phyloP scores from a whole-genome alignment of 2,888 invertebrate species.

The Caenorhabditis sp. region DNA sequence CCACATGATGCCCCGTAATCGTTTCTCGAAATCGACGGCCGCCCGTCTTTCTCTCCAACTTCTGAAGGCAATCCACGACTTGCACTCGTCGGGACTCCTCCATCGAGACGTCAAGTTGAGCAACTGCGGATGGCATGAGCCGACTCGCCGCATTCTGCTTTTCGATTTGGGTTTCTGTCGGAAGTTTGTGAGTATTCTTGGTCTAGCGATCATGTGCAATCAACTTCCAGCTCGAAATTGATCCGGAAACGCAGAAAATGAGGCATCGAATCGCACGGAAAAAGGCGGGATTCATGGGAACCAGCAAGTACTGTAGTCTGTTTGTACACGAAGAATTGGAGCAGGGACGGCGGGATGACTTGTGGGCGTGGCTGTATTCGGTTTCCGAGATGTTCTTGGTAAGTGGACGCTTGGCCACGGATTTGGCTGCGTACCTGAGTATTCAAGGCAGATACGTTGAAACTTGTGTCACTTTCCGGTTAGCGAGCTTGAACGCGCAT shows the following conservation, averaged over 20 bases:
- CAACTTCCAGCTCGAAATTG: slow-evolving; percentile 47
- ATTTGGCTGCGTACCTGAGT: no score
- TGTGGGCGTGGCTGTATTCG: slow-evolving; percentile 79
- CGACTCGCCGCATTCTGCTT: slow-evolving; percentile 46
- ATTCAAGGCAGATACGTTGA: no score
- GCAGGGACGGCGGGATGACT: slow-evolving; percentile 77
- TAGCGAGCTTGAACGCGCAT: no score
- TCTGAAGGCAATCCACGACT: slow-evolving; percentile 70
- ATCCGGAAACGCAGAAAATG: slow-evolving; percentile 26
- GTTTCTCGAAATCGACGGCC: slow-evolving; percentile 74
- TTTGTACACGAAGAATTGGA: slow-evolving; percentile 69
- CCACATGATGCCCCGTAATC: slow-evolving; percentile 69
- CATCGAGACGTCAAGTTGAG: slow-evolving; percentile 78
- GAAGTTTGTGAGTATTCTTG: slow-evolving; percentile 46
- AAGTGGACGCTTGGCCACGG: no score
- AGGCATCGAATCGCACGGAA: slow-evolving; percentile 64
- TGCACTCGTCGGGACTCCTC: slow-evolving; percentile 73
- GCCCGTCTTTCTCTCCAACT: slow-evolving; percentile 71
- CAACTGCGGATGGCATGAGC: slow-evolving; percentile 75
- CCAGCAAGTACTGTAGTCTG: slow-evolving; percentile 71
- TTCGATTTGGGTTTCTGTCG: slow-evolving; percentile 69
- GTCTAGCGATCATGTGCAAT: not conserved
- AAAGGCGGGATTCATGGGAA: slow-evolving; percentile 72
- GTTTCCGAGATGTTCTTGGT: slow-evolving; percentile 73
- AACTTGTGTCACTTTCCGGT: no score